phyloP scores from a whole-genome alignment of 2,113 vertebrate genomes.

The Marcusenius ussheri region DNA sequence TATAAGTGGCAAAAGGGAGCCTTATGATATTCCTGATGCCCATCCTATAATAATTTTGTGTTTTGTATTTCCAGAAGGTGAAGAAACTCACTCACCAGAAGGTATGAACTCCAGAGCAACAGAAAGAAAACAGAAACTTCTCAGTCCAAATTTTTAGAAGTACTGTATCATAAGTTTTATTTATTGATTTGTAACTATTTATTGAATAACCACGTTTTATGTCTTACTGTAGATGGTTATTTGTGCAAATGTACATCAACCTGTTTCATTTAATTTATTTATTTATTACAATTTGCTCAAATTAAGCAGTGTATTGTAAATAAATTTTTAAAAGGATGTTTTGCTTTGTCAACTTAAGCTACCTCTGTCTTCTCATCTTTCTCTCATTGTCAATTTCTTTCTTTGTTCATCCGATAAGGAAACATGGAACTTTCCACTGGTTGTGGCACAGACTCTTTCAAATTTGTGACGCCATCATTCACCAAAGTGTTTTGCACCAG shows the following conservation, averaged over 20 bases:
- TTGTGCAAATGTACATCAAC: not conserved
- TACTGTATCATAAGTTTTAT: constrained; percentile 16
- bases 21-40: not conserved
- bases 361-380: not conserved
- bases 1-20: not conserved
- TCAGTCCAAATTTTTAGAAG: not conserved
- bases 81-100: not conserved
- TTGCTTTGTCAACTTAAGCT: not conserved
- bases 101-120: not conserved
- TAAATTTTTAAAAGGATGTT: not conserved
- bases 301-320: not conserved
- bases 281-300: constrained; percentile 19
- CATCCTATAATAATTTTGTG: not conserved
- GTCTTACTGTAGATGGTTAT: not conserved
- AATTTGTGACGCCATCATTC: not conserved
- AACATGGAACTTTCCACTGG: not conserved
- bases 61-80: not conserved
- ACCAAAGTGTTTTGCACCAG: not conserved
- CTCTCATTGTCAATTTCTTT: not conserved
- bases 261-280: constrained; percentile 6
- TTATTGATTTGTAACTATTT: constrained; percentile 25
- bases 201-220: constrained; percentile 7
- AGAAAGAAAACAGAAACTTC: not conserved
- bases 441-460: not conserved
- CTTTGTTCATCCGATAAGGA: not conserved